These are phyloP conservation scores for Cryptus armator DNA, from an alignment of 2,888 invertebrate genomes.

Conservation along the genomic window DNA sequence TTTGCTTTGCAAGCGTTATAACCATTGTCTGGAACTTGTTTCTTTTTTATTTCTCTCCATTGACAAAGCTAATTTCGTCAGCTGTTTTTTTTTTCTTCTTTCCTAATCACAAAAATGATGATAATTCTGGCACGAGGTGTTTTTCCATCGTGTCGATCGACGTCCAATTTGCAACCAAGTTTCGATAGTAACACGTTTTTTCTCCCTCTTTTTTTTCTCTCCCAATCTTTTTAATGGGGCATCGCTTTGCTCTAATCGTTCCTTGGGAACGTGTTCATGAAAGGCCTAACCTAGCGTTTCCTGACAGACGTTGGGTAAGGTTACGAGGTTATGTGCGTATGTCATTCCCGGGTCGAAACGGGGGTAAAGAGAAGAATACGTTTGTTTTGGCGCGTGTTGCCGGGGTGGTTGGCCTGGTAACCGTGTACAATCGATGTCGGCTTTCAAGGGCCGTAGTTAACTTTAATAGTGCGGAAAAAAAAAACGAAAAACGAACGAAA, in stretches of 20 bases:
- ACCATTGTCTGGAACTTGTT: neutral
- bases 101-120: neutral
- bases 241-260: slow-evolving; percentile 5
- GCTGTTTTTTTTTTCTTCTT: slow-evolving; percentile 36
- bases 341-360: slow-evolving; percentile 47
- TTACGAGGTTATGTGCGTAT: slow-evolving; percentile 71
- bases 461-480: slow-evolving; percentile 35
- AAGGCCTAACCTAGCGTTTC: slow-evolving; percentile 64
- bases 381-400: slow-evolving; percentile 83
- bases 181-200: neutral
- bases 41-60: slow-evolving; percentile 23
- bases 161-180: neutral
- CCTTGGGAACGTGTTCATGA: slow-evolving; percentile 60
- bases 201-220: slow-evolving; percentile 6
- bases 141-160: neutral
- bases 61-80: slow-evolving; percentile 49
- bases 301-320: slow-evolving; percentile 54
- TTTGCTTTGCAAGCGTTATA: neutral
- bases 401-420: slow-evolving; percentile 84
- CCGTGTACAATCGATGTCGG: slow-evolving; percentile 82
- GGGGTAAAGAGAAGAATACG: slow-evolving; percentile 47
- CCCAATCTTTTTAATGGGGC: neutral
- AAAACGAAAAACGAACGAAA: neutral
- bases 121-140: neutral
- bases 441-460: slow-evolving; percentile 65